Evolutionary conservation across 2,797 vertebrate genomes (phyloP), one percentile per base, ranked within the genome.

Genomic region (Botia almorhae): DNA sequence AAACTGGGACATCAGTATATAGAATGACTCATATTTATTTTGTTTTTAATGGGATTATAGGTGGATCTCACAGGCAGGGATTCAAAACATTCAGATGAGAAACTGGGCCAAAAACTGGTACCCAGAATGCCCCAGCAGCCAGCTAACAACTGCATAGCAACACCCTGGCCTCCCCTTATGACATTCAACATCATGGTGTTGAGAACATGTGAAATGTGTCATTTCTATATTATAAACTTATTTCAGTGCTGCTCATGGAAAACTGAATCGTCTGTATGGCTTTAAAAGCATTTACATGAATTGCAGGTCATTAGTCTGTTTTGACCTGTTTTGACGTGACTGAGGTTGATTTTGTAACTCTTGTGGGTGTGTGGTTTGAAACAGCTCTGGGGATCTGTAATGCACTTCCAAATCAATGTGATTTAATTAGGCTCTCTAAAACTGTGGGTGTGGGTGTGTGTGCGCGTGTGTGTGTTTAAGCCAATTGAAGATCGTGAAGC

Each of bases 341-440:
- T 14, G 4, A 63, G 29, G 43, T 8, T n/a, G 39, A 70, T 67
- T 73, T 72, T 33, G 68, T 69, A 73, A 76, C 36, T 51, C 21
- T 29, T 26, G 17, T 67, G 68, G 63, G 79, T 69, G 81, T 79
- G 67, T 69, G 58, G 53, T 46, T 46, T 78, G 79, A 69, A 82
- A 82, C 51, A 23, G 3, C 48, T 72, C 68, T 74, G 83, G 85
- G 87, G 86, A 89, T 86, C 39, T 61, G 82, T 92, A 91, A 92
- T 90, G 88, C 88, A 76, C 85, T 85, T 88, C 89, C 83, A 84
- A 91, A 93, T 92, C 91, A 90, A 93, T 90, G 90, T 89, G 89
- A 93, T 93, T 93, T 92, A 92, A 94, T 93, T 93, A 93, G 91
- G 75, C 74, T 80, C 84, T 82, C 85, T 74, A n/a, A n/a, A n/a